Conservation (phyloP, 2,888 invertebrate genomes). For the Darwinula stevensoni region DNA sequence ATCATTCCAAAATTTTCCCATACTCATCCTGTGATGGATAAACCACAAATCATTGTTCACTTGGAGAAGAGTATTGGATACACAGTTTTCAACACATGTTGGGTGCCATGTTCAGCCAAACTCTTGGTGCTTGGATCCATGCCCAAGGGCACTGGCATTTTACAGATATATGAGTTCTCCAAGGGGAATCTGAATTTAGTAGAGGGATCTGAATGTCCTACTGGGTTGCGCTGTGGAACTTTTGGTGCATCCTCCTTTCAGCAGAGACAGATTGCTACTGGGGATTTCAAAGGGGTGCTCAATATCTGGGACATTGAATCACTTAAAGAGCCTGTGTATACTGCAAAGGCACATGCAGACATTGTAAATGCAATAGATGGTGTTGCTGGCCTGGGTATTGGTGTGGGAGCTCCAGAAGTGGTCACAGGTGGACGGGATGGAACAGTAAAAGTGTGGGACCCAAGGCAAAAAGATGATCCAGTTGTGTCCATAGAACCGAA, state of each 20-base stretch:
- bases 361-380: conserved; percentile 79
- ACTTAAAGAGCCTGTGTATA: conserved; percentile 37
- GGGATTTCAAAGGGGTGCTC: conserved; percentile 57
- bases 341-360: conserved; percentile 43
- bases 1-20: too few species aligned
- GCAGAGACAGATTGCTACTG: conserved; percentile 54
- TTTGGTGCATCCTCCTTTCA: conserved; percentile 62
- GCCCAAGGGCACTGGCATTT: conserved; percentile 50
- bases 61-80: conserved; percentile 50
- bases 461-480: conserved; percentile 55
- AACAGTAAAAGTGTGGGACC: conserved; percentile 80
- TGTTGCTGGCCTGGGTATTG: conserved; percentile 45
- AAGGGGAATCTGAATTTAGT: conserved; percentile 31
- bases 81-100: conserved; percentile 69
- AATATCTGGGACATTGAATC: conserved; percentile 64
- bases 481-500: conserved; percentile 63
- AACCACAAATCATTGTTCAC: conserved; percentile 70
- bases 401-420: conserved; percentile 79
- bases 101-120: conserved; percentile 83
- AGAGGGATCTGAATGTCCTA: conserved; percentile 7
- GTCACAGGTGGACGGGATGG: conserved; percentile 83
- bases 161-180: conserved; percentile 33
- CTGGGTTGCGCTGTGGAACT: conserved; percentile 59
- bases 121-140: conserved; percentile 61
- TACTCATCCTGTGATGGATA: conserved; percentile 26